These are phyloP conservation scores for Anarrhichthys ocellatus DNA, from an alignment of 2,113 vertebrate species.

Conservation along the genomic window DNA sequence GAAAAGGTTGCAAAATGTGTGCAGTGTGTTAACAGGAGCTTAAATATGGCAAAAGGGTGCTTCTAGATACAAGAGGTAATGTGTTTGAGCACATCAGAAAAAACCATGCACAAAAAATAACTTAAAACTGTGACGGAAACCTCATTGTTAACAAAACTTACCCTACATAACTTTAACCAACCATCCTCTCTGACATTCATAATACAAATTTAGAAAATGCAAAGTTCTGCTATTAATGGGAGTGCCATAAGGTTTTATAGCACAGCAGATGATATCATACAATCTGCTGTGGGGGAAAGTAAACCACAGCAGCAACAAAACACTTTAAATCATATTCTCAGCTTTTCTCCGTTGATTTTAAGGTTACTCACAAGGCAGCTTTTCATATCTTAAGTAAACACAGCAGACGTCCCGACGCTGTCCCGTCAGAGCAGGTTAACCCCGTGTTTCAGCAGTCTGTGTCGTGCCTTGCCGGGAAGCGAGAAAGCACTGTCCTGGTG, in stretches of 20 bases:
- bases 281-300: background rate
- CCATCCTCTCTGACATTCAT: background rate
- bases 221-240: background rate
- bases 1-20: background rate
- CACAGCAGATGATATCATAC: background rate
- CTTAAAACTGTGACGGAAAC: background rate
- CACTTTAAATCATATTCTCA: background rate
- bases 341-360: background rate
- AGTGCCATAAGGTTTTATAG: background rate
- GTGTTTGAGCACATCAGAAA: background rate
- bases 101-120: background rate
- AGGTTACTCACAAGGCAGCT: constrained; percentile 4
- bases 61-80: background rate
- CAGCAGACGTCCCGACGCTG: background rate
- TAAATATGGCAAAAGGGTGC: background rate
- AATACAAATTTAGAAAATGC: background rate
- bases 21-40: background rate
- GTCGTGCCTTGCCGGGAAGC: constrained; percentile 89
- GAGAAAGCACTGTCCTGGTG: constrained; percentile 90
- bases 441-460: constrained; percentile 93
- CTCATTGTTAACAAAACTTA: background rate
- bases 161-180: background rate
- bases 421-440: constrained; percentile 90
- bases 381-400: background rate
- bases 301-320: background rate